phyloP scores from a whole-genome alignment of 2,888 invertebrate species.

The Hipparchia semele region DNA sequence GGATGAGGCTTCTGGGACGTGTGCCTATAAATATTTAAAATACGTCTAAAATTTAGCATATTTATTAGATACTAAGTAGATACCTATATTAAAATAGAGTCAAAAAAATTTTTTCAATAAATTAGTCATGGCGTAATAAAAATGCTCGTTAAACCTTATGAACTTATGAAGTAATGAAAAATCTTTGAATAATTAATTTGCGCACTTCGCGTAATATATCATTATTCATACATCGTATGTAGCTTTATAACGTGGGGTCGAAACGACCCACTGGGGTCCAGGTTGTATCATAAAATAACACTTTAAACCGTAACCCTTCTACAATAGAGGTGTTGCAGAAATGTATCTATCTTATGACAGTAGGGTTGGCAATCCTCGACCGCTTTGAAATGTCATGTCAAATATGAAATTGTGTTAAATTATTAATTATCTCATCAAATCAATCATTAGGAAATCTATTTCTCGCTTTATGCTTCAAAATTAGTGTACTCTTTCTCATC shows the following conservation, averaged over 20 bases:
- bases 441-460: too few species aligned
- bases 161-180: not conserved
- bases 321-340: constrained; percentile 18
- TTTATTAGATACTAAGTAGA: too few species aligned
- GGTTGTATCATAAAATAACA: constrained; percentile 27
- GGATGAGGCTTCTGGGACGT: too few species aligned
- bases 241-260: constrained; percentile 26
- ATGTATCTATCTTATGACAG: constrained; percentile 17
- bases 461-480: too few species aligned
- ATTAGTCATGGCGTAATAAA: not conserved
- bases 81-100: too few species aligned
- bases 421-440: too few species aligned
- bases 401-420: too few species aligned
- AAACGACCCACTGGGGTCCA: constrained; percentile 32
- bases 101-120: too few species aligned
- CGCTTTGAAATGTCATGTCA: not conserved
- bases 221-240: constrained; percentile 22
- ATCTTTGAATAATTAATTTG: constrained; percentile 21
- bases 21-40: too few species aligned
- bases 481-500: too few species aligned
- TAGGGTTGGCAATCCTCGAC: constrained; percentile 6
- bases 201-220: constrained; percentile 10
- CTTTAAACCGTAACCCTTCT: constrained; percentile 25
- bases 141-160: not conserved
- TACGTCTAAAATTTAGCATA: too few species aligned